Evolutionary conservation across 2,888 invertebrate genomes (phyloP), one percentile per base, ranked within the genome.

Genomic region (Julus scanicus): DNA sequence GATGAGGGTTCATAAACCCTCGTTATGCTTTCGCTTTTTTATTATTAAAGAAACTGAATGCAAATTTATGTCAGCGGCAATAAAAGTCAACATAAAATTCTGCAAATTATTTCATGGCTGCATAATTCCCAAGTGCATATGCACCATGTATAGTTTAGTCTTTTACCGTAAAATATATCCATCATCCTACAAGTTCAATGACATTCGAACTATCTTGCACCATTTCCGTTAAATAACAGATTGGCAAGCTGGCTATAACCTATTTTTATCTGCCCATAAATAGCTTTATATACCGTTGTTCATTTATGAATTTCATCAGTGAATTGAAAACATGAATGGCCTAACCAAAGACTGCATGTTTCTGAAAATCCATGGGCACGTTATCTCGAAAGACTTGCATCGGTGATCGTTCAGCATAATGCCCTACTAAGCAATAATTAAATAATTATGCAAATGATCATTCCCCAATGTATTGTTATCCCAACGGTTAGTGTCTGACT

Each of bases 121-220:
- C 5, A 29, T 71, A 29, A 71, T 71, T 71, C 17, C 20, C 20
- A 71, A 71, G 63, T 29, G 20, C 17, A 71, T 71, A 71, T 17
- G 63, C 63, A 5, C 20, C 63, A 20, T 71, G 8, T 13, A 53
- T 53, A 37, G 80, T 20, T 80, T 11, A 29, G 29, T 29, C 37
- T 37, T 37, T 29, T 3, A 20, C 3, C 29, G 13, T 80, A 80
- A 80, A 20, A 80, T 13, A 29, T 29, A 37, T 80, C 29, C 9
- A 29, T 37, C 80, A 80, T 80, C 80, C 13, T 80, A 4, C 37
- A 80, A 80, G 80, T 80, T 80, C 80, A 80, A 29, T 80, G 80
- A 80, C 80, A 29, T 20, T 2, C 37, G 13, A 80, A 37, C 13
- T 80, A 37, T 13, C 29, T 53, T 15, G 71, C 20, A 20, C 20